Evolutionary conservation across 2,797 vertebrate genomes (phyloP).

Genomic region (Phyllotis vaccarum): DNA sequence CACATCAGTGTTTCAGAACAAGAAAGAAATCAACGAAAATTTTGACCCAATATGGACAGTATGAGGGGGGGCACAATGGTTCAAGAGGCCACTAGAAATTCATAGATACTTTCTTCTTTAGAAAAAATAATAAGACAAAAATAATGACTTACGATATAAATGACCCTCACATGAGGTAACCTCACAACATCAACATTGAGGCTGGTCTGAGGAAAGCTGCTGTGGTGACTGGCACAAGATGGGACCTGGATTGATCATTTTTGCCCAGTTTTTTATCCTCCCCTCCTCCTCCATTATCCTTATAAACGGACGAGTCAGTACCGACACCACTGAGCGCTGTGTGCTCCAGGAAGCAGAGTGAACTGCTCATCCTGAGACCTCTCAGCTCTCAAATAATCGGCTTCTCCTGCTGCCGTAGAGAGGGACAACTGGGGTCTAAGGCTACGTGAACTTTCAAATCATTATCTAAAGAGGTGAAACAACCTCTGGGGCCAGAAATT

Average conservation of each 20-base stretch:
- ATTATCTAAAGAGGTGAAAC: not conserved
- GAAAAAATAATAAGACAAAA: not conserved
- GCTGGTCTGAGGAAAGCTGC: not conserved
- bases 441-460: conserved; percentile 7
- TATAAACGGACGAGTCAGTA: not conserved
- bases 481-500: conserved; percentile 10
- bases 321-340: not conserved
- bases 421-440: not conserved
- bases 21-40: conserved; percentile 26
- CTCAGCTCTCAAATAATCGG: not conserved
- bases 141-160: too few relatives aligned
- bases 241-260: not conserved
- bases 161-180: conserved; percentile 11
- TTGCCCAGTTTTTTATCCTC: not conserved
- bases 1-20: conserved; percentile 62
- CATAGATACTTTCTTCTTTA: conserved; percentile 41
- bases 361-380: not conserved
- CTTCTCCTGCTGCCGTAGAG: not conserved
- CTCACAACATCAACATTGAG: conserved; percentile 13
- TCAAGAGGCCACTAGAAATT: conserved; percentile 11
- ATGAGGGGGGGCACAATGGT: not conserved
- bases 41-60: conserved; percentile 16
- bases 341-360: not conserved
- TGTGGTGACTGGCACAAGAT: not conserved
- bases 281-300: not conserved